Base-by-base conservation (phyloP, 1,140 invertebrate genomes). In the Orius insidiosus region DNA sequence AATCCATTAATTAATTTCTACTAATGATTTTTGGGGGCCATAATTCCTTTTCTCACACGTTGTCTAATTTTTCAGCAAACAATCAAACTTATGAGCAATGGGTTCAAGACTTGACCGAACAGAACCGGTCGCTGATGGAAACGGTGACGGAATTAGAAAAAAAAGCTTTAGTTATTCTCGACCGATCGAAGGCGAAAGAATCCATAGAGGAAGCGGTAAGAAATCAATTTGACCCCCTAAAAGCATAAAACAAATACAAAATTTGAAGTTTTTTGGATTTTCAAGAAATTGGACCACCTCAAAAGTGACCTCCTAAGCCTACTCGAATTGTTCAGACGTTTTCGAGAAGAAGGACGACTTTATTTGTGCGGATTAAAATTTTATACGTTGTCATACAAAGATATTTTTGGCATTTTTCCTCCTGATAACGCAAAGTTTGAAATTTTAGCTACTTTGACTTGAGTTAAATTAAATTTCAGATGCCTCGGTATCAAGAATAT, bases 121-220 rank as follows among this genome's bases (percentile, higher is more conserved):
- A 74, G 55, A 74, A 73, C 58, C 51, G 59, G 36, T 64, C 71
- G 63, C 52, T 75, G n/a, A 64, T 72, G 2, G 59, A 59, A 33
- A 67, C 62, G 10, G 66, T 73, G 18, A 60, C 69, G 51, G 69
- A 72, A 53, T 54, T 75, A 16, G 71, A 74, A 54, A 55, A 61
- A 41, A 67, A 71, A 54, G 66, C 70, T 9, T n/a, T 45, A 16
- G 10, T 3, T 4, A 3, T 24, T 7, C 24, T 24, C 24, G 24
- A 24, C 3, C 24, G 7, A 4, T 24, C 24, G 24, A 24, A 24
- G 24, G 24, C 24, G 24, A 24, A 24, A 7, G 3, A 24, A 24
- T 3, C 24, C 24, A 24, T 4, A 24, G 24, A 3, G 24, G 24
- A 24, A 24, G 24, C 24, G 24, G 24, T 24, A 24, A 24, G 24